Conservation (phyloP, 2,113 vertebrate genomes). For the Romanogobio albipinnatus region DNA sequence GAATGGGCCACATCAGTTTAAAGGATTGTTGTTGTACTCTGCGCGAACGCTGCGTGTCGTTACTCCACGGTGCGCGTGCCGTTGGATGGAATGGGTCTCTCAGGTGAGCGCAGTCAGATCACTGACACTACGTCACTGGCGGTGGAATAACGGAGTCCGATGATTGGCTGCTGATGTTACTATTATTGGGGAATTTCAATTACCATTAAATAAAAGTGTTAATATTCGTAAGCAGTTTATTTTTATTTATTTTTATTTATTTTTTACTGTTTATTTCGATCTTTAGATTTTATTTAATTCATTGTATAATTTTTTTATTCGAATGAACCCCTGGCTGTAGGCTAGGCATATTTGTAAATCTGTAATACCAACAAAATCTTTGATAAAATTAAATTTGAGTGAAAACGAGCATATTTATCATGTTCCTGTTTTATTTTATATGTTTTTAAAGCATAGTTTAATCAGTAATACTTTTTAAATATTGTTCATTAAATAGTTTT, state of each 20-base stretch:
- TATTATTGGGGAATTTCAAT: not conserved
- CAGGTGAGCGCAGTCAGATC: constrained; percentile 55
- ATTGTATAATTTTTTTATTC: not conserved
- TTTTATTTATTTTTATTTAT: too few relatives aligned
- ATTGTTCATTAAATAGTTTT: not conserved
- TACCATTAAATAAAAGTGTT: not conserved
- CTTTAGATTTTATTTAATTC: not conserved
- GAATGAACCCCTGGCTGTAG: not conserved
- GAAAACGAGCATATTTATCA: too few relatives aligned
- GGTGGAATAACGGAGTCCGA: not conserved
- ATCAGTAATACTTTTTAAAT: not conserved
- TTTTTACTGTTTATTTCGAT: not conserved
- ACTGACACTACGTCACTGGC: constrained; percentile 45
- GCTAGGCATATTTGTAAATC: not conserved
- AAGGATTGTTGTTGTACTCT: not conserved
- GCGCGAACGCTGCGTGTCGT: constrained; percentile 1
- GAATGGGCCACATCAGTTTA: constrained; percentile 11
- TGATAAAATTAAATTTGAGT: too few relatives aligned
- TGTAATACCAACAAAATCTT: not conserved
- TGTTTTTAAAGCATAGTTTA: not conserved
- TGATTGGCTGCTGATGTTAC: constrained; percentile 45
- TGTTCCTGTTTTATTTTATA: not conserved
- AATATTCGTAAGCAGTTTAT: not conserved
- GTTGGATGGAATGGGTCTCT: constrained; percentile 19
- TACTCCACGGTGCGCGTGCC: constrained; percentile 14